Evolutionary conservation across 2,888 invertebrate genomes (phyloP), one percentile per base, ranked within the genome.

Genomic region (Nebria brevicollis): DNA sequence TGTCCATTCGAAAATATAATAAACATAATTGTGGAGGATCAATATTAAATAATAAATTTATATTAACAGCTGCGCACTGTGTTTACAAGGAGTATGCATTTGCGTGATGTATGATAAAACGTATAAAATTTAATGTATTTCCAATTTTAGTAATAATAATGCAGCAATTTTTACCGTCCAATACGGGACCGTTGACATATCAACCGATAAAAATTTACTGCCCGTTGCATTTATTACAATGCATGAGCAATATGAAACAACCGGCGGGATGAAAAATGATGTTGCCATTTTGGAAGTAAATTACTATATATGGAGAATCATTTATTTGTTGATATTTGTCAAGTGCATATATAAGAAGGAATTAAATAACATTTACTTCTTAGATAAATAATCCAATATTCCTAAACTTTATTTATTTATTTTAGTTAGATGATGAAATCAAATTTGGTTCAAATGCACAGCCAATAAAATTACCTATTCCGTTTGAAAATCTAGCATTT

Each of bases 1-100:
- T 83, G 13, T 83, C 83, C 3, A 75, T 83, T 15, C 77, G 83
- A 11, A 74, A 20, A 64, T 75, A 43, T 4, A 77, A 54, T 15
- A 75, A 64, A 10, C 82, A 83, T 72, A 76, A 76, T 26, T 83
- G 82, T 34, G 82, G 82, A 3, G 82, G 82, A 8, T 41, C 77
- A 6, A 81, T 82, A 41, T 42, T 83, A 42, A 82, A 77, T 73
- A 66, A 64, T 20, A 43, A 72, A 41, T 82, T 77, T 26, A 76
- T 83, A 1, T 54, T 83, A 11, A 83, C 83, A 20, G 83, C 68
- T 7, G 68, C 68, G 10, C 68, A 68, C 13, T 68, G 68, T 13
- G 68, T 68, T 34, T 34, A 34, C 34, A 34, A 34, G 5, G 5
- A 34, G 8, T 68, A 68, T 68, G 68, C 20, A 15, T 8, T 34